Conservation (phyloP, 2,888 invertebrate species). For the Conomelus anceps region DNA sequence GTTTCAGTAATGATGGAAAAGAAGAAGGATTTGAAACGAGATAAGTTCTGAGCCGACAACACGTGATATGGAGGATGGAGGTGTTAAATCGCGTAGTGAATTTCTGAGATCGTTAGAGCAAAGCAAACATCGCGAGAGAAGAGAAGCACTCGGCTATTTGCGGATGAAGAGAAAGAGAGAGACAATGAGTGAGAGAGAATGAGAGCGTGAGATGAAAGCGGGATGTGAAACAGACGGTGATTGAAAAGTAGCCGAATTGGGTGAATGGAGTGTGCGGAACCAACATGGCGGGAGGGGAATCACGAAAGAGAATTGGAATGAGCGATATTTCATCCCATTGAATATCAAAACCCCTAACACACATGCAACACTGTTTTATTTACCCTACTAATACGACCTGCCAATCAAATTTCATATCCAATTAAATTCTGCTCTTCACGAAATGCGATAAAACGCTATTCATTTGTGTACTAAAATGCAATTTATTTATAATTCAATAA, state of each 20-base stretch:
- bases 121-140: neutral
- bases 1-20: neutral
- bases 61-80: neutral
- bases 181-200: neutral
- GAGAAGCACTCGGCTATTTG: neutral
- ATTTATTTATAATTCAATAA: neutral
- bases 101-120: neutral
- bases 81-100: neutral
- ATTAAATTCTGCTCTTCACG: neutral
- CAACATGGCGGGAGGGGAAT: neutral
- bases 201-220: neutral
- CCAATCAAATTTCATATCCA: neutral
- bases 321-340: neutral
- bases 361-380: neutral
- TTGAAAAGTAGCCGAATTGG: neutral
- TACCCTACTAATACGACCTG: neutral
- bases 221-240: neutral
- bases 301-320: too few species aligned
- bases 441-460: neutral
- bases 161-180: neutral
- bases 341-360: neutral
- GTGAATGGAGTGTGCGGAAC: neutral
- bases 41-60: neutral
- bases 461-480: neutral
- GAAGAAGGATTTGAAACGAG: neutral